Percentiles rank a stretch among this genome's conserved stretches.
Evolutionary conservation across 2,113 vertebrate species (phyloP).

Genomic region (Grammomys dolichurus): DNA sequence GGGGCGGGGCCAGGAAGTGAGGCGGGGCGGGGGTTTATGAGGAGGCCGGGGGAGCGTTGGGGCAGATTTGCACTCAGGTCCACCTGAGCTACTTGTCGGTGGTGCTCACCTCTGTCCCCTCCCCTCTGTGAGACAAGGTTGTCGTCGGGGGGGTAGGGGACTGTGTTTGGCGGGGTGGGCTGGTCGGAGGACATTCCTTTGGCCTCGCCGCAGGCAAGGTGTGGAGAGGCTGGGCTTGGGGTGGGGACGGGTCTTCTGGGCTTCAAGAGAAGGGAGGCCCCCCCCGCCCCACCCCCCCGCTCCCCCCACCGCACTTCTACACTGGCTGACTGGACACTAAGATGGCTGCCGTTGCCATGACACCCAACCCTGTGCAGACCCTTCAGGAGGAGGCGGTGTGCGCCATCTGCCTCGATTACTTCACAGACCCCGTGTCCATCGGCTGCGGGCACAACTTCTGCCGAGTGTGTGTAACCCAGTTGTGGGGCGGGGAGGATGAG

Average conservation of each 20-base stretch:
- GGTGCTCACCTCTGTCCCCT: not conserved
- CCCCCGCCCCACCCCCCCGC: accelerated
- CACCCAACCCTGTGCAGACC: constrained; percentile 90
- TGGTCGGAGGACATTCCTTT: not conserved
- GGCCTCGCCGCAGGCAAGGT: not conserved
- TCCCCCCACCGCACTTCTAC: constrained; percentile 4
- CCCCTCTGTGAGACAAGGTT: constrained; percentile 16
- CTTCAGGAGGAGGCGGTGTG: constrained; percentile 90
- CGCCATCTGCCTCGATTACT: constrained; percentile 88
- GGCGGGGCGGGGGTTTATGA: constrained; percentile 65
- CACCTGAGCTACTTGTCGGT: constrained; percentile 12
- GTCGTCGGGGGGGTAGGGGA: not conserved
- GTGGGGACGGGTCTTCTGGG: constrained; percentile 61
- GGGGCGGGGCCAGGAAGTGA: constrained; percentile 72
- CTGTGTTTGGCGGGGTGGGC: not conserved
- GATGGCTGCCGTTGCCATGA: constrained; percentile 69
- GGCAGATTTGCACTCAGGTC: constrained; percentile 72
- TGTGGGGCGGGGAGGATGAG: constrained; percentile 85
- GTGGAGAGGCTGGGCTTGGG: constrained; percentile 52
- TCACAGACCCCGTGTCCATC: constrained; percentile 88
- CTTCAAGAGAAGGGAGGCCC: not conserved
- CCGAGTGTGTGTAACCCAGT: constrained; percentile 86
- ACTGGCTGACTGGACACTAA: constrained; percentile 67
- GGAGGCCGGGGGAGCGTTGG: constrained; percentile 46
- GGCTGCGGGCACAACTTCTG: constrained; percentile 89